Percentiles rank a stretch among this genome's conserved stretches.
phyloP scores from a whole-genome alignment of 2,888 invertebrate species.

The Xanthorhoe designata region DNA sequence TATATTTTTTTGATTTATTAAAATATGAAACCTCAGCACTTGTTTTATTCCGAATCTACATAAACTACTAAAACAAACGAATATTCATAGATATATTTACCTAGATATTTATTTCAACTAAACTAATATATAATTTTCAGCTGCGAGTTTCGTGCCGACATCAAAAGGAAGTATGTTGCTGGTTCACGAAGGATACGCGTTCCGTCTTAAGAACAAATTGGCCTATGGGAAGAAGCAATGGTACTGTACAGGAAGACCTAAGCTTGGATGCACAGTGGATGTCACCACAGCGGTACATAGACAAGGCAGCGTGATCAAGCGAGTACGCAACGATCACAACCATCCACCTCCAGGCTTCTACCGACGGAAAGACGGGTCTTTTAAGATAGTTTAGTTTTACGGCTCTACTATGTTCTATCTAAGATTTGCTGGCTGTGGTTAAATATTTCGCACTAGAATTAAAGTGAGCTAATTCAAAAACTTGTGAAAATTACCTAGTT shows the following conservation, averaged over 20 bases:
- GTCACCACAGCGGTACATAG: conserved; percentile 67
- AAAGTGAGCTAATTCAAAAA: too few species aligned
- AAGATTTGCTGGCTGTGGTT: neutral
- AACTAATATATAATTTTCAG: conserved; percentile 57
- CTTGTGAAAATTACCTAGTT: too few species aligned
- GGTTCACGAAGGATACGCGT: conserved; percentile 74
- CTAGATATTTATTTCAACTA: neutral
- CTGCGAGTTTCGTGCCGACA: conserved; percentile 75
- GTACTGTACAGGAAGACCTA: conserved; percentile 75
- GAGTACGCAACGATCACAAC: conserved; percentile 72
- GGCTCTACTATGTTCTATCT: neutral
- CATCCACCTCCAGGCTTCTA: conserved; percentile 75
- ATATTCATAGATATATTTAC: neutral
- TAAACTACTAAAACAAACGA: neutral
- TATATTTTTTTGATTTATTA: neutral
- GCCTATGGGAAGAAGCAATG: conserved; percentile 80
- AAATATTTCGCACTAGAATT: too few species aligned
- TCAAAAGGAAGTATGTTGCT: conserved; percentile 73
- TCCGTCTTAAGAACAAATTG: conserved; percentile 74
- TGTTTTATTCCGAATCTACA: neutral
- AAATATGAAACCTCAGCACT: neutral
- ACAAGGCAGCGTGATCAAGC: conserved; percentile 62
- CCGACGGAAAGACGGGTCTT: conserved; percentile 71
- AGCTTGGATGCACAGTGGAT: conserved; percentile 76
- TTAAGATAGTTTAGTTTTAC: conserved; percentile 54